Evolutionary conservation across 2,888 invertebrate species (phyloP).

Genomic region (Candidula unifasciata): DNA sequence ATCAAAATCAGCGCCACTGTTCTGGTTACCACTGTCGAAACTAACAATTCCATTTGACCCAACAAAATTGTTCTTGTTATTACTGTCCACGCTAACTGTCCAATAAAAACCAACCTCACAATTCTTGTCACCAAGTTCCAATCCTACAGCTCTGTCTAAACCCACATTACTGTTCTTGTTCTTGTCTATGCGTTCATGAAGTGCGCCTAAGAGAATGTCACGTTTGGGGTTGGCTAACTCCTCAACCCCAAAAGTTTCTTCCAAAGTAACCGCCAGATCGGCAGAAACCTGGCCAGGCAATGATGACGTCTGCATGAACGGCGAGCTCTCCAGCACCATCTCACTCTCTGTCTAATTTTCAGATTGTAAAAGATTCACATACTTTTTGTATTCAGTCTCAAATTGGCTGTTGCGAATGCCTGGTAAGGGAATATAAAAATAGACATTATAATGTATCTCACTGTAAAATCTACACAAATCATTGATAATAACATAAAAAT

Average conservation of each 20-base stretch:
- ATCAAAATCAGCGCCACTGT: too few species aligned
- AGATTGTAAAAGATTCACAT: background rate
- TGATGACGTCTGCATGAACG: constrained; percentile 13
- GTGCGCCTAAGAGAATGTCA: constrained; percentile 16
- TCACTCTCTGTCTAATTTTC: constrained; percentile 1
- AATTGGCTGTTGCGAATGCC: constrained; percentile 4
- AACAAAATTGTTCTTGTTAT: too few species aligned
- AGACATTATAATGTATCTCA: background rate
- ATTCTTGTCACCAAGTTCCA: too few species aligned
- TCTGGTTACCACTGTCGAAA: too few species aligned
- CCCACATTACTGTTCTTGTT: too few species aligned
- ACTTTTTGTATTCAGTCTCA: background rate
- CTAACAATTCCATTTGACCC: too few species aligned
- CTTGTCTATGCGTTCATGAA: background rate
- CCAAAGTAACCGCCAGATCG: constrained; percentile 19
- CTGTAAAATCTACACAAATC: too few species aligned
- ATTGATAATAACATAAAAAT: too few species aligned
- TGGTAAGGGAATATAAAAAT: background rate
- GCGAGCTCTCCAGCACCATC: constrained; percentile 9
- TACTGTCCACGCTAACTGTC: too few species aligned
- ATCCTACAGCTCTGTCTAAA: too few species aligned
- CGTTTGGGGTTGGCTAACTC: constrained; percentile 6
- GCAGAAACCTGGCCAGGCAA: constrained; percentile 1
- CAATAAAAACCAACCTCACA: too few species aligned
- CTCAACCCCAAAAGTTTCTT: constrained; percentile 20